Conservation (phyloP, 2,113 vertebrate genomes). For the Tricholaema leucomelas region DNA sequence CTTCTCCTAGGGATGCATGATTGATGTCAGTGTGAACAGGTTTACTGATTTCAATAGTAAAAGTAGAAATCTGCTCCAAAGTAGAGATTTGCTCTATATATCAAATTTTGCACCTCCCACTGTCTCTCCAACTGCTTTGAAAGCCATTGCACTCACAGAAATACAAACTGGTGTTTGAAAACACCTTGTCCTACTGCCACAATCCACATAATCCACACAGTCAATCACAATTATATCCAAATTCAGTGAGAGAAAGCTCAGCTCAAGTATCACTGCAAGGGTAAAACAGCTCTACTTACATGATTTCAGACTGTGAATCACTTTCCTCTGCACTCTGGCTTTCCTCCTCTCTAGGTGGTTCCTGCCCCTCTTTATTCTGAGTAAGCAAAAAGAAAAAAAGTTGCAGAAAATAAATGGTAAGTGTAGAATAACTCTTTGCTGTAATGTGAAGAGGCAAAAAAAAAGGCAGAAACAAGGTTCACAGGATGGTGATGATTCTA, state of each 20-base stretch:
- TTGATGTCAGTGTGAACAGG: not conserved
- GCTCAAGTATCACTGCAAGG: not conserved
- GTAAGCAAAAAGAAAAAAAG: not conserved
- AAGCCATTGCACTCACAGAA: not conserved
- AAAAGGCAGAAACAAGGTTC: not conserved
- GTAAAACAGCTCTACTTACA: constrained; percentile 65
- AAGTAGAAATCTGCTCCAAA: not conserved
- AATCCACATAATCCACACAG: accelerated
- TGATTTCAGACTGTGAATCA: constrained; percentile 17
- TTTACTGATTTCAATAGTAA: not conserved
- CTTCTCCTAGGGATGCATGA: not conserved
- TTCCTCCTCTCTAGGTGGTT: not conserved
- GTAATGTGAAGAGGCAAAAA: not conserved
- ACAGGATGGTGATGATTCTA: not conserved
- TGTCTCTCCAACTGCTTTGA: not conserved
- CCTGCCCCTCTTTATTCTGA: not conserved
- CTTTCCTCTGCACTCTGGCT: not conserved
- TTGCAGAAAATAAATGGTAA: not conserved
- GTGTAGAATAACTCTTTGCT: not conserved
- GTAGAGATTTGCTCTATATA: not conserved
- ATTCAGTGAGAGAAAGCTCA: not conserved
- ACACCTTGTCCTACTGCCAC: not conserved
- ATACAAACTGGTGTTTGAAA: not conserved
- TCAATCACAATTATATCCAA: not conserved
- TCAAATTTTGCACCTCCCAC: not conserved